phyloP scores from a whole-genome alignment of 2,113 vertebrate genomes.

The Pollimyrus isidori region DNA sequence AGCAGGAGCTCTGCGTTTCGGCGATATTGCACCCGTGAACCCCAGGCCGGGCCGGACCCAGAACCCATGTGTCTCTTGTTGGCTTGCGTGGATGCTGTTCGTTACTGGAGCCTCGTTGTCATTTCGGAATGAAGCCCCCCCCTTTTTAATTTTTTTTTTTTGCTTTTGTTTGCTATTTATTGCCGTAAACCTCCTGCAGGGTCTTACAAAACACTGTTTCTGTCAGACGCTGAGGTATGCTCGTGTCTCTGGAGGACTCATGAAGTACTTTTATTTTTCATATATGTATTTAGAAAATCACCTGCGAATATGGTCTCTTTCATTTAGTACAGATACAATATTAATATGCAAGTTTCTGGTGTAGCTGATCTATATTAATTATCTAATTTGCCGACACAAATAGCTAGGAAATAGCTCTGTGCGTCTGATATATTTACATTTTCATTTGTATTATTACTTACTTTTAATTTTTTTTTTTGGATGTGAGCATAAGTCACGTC shows the following conservation, averaged over 20 bases:
- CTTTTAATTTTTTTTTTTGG: slow-evolving; percentile 53
- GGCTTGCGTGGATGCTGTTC: background rate
- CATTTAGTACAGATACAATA: background rate
- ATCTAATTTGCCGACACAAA: slow-evolving; percentile 50
- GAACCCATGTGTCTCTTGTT: background rate
- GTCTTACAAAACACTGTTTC: background rate
- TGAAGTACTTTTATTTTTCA: background rate
- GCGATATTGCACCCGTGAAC: too few species aligned
- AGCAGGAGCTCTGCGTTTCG: background rate
- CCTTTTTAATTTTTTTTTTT: too few species aligned
- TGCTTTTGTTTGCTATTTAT: background rate
- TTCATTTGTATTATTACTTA: slow-evolving; percentile 67
- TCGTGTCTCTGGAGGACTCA: background rate
- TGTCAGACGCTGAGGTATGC: background rate
- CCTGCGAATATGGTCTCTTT: background rate
- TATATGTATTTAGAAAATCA: background rate
- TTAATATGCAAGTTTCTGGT: slow-evolving; percentile 29
- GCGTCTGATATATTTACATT: slow-evolving; percentile 60
- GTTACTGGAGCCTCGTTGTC: background rate
- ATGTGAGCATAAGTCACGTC: slow-evolving; percentile 58
- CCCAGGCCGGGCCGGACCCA: background rate
- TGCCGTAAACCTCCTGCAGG: background rate
- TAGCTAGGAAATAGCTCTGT: slow-evolving; percentile 49
- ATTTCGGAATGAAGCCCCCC: background rate
- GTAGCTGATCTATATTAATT: slow-evolving; percentile 51